Evolutionary conservation across 2,797 vertebrate genomes (phyloP).

Genomic region (Sebastes elongatus): DNA sequence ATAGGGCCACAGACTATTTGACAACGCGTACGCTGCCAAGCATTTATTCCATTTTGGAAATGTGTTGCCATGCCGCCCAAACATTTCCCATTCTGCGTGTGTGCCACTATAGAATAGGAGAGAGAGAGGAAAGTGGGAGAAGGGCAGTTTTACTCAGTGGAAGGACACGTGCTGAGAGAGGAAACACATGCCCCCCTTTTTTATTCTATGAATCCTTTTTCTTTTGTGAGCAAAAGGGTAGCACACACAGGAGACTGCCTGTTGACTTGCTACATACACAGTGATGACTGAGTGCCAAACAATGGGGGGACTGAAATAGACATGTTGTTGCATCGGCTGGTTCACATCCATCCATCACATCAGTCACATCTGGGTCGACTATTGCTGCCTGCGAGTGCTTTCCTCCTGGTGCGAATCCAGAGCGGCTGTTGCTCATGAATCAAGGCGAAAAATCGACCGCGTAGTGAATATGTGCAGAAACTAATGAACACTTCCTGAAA

Average conservation of each 20-base stretch:
- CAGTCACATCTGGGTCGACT: slow-evolving; percentile 65
- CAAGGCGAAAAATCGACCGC: slow-evolving; percentile 5
- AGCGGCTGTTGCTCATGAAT: slow-evolving; percentile 25
- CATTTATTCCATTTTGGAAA: slow-evolving; percentile 69
- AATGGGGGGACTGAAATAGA: slow-evolving; percentile 79
- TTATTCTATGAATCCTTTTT: slow-evolving; percentile 49
- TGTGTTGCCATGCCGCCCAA: slow-evolving; percentile 57
- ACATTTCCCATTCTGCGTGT: slow-evolving; percentile 45
- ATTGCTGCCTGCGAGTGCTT: slow-evolving; percentile 10
- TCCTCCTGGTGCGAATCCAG: slow-evolving; percentile 22
- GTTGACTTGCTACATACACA: slow-evolving; percentile 64
- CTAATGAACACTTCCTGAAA: background rate
- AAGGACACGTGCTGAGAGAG: slow-evolving; percentile 65
- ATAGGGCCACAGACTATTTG: slow-evolving; percentile 38
- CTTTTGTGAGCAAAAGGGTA: slow-evolving; percentile 54
- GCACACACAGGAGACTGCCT: slow-evolving; percentile 57
- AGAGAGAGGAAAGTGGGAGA: slow-evolving; percentile 54
- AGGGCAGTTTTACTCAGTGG: slow-evolving; percentile 50
- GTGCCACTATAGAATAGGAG: slow-evolving; percentile 21
- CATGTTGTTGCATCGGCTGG: slow-evolving; percentile 65
- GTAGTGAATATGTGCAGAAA: slow-evolving; percentile 17
- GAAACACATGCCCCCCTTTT: slow-evolving; percentile 66
- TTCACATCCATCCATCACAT: slow-evolving; percentile 64
- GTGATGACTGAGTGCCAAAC: slow-evolving; percentile 75
- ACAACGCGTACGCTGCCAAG: slow-evolving; percentile 45